Percentiles rank a stretch among this genome's conserved stretches.
phyloP scores from a whole-genome alignment of 2,888 invertebrate species.

The Pheosia gnoma region DNA sequence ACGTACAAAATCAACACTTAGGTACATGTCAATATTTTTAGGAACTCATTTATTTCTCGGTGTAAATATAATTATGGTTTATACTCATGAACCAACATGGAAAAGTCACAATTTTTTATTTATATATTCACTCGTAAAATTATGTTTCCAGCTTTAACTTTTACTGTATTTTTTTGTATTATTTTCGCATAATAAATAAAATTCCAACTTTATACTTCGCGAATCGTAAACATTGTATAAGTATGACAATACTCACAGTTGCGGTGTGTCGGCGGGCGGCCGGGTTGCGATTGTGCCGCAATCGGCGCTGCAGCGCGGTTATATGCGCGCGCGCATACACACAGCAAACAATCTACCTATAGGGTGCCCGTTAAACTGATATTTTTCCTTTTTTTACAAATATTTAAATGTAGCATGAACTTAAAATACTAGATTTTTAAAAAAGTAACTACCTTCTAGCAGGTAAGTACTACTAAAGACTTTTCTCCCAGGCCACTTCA shows the following conservation, averaged over 20 bases:
- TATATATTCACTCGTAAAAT: too few relatives aligned
- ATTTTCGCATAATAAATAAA: not conserved
- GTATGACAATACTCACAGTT: constrained; percentile 64
- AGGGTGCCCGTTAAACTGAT: constrained; percentile 59
- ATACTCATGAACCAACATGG: not conserved
- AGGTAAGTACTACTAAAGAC: too few relatives aligned
- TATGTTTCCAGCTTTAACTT: not conserved
- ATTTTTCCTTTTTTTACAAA: not conserved
- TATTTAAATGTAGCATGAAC: not conserved
- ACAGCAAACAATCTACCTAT: constrained; percentile 44
- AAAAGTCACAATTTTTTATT: too few relatives aligned
- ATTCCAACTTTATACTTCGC: not conserved
- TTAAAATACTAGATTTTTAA: not conserved
- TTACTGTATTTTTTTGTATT: not conserved
- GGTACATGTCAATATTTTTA: too few relatives aligned
- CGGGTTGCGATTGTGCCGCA: constrained; percentile 66
- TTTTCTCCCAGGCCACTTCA: too few relatives aligned
- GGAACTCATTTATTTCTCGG: too few relatives aligned
- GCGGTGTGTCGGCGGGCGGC: constrained; percentile 53
- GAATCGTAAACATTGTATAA: constrained; percentile 15
- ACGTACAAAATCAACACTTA: too few relatives aligned
- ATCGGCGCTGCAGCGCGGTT: constrained; percentile 57
- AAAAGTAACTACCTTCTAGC: too few relatives aligned
- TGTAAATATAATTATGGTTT: constrained; percentile 1
- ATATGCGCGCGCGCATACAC: constrained; percentile 65